These are phyloP conservation scores for Platanista minor DNA, from an alignment of 2,113 vertebrate genomes.

Conservation along the genomic window DNA sequence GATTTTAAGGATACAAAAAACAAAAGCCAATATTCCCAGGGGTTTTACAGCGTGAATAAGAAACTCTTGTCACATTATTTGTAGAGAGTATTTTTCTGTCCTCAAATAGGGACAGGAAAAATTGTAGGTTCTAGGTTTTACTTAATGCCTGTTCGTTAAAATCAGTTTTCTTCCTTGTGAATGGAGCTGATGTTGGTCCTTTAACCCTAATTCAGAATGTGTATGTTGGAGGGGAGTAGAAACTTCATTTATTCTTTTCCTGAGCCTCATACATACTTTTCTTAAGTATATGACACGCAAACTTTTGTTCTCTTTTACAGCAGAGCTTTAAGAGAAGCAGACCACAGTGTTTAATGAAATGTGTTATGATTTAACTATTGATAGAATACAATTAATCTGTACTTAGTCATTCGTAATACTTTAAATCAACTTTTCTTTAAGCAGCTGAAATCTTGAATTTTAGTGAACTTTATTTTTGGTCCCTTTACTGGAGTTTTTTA, in stretches of 20 bases:
- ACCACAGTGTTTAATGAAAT: neutral
- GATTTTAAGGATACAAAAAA: neutral
- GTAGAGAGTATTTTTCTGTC: neutral
- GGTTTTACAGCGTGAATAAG: neutral
- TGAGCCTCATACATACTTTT: neutral
- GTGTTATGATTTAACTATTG: neutral
- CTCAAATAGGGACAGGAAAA: conserved; percentile 23
- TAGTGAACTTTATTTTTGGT: neutral
- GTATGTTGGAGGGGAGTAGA: conserved; percentile 44
- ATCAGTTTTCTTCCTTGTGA: conserved; percentile 26
- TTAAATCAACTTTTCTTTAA: neutral
- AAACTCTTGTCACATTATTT: neutral
- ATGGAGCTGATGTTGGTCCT: conserved; percentile 37
- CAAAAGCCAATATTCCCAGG: neutral
- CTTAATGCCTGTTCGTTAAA: conserved; percentile 27
- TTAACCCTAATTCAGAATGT: conserved; percentile 46
- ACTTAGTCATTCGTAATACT: neutral
- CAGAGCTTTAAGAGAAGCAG: neutral
- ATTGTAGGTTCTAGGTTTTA: neutral
- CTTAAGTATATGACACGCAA: neutral
- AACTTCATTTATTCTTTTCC: conserved; percentile 43
- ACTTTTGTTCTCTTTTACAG: conserved; percentile 10
- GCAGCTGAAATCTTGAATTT: neutral
- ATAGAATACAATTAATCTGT: neutral
- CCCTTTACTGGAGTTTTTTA: neutral